These are phyloP conservation scores for Xestoiulus laeticollis DNA, from an alignment of 2,888 invertebrate genomes.

Conservation along the genomic window DNA sequence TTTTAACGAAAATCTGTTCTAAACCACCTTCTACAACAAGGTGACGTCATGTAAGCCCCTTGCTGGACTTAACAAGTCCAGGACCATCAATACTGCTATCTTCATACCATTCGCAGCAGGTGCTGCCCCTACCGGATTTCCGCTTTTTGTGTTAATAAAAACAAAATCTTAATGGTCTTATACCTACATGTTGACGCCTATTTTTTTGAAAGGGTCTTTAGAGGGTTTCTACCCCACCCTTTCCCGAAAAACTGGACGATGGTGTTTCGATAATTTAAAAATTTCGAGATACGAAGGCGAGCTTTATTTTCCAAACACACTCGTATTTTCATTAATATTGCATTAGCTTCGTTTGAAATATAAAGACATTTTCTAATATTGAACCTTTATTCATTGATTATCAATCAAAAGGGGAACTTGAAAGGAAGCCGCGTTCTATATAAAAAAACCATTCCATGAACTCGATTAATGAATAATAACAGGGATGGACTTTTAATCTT, in stretches of 20 bases:
- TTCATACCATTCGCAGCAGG: background rate
- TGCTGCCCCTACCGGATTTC: conserved; percentile 1
- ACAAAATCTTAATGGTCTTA: background rate
- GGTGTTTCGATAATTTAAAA: too few relatives aligned
- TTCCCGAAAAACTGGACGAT: too few relatives aligned
- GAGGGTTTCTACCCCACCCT: background rate
- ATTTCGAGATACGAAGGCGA: background rate
- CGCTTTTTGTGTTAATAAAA: background rate
- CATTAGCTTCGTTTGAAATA: background rate
- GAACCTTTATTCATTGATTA: background rate
- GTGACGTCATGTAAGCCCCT: background rate
- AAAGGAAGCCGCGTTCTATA: conserved; percentile 16
- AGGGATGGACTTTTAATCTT: background rate
- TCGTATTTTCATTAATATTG: background rate
- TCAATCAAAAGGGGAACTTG: conserved; percentile 5
- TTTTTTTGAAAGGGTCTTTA: background rate
- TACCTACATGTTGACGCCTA: background rate
- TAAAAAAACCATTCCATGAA: background rate
- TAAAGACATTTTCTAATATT: background rate
- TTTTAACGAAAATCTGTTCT: too few relatives aligned
- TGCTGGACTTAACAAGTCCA: too few relatives aligned
- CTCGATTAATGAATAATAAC: conserved; percentile 25
- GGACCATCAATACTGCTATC: background rate
- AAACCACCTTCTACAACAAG: too few relatives aligned
- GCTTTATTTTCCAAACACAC: background rate